These are phyloP conservation scores for Tetranychus truncatus DNA, from an alignment of 2,888 invertebrate genomes.

Conservation along the genomic window DNA sequence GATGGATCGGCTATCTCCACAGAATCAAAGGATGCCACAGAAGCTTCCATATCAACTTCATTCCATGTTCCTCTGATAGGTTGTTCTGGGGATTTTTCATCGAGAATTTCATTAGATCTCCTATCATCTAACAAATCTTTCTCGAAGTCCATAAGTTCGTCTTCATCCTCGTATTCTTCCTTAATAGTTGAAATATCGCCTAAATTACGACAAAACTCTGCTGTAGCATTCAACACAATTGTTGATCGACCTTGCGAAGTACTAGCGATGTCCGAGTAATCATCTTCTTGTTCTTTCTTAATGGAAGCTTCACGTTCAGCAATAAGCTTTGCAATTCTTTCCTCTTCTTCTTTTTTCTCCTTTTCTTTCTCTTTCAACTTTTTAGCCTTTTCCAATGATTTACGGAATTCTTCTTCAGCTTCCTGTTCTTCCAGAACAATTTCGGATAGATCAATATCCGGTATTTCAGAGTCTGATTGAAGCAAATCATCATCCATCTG, in stretches of 20 bases:
- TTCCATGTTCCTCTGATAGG: slow-evolving; percentile 51
- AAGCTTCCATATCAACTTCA: slow-evolving; percentile 39
- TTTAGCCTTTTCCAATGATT: slow-evolving; percentile 52
- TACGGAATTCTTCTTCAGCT: slow-evolving; percentile 46
- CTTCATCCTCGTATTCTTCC: slow-evolving; percentile 51
- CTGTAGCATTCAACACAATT: slow-evolving; percentile 75
- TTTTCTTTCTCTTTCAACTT: slow-evolving; percentile 43
- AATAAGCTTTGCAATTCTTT: slow-evolving; percentile 12
- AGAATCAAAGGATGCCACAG: neutral
- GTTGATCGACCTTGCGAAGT: slow-evolving; percentile 28
- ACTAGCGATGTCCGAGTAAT: slow-evolving; percentile 22
- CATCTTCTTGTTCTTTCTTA: slow-evolving; percentile 12
- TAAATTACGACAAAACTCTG: slow-evolving; percentile 86
- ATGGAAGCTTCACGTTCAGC: slow-evolving; percentile 7
- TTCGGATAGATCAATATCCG: slow-evolving; percentile 35
- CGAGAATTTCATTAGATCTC: neutral
- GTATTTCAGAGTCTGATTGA: slow-evolving; percentile 22
- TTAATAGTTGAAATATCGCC: slow-evolving; percentile 80
- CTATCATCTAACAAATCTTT: slow-evolving; percentile 4
- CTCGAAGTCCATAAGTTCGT: slow-evolving; percentile 10
- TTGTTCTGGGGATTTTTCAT: neutral
- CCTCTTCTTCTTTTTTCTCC: slow-evolving; percentile 13
- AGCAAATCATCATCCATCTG: neutral
- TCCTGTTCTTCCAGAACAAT: slow-evolving; percentile 50
- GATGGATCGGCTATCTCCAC: slow-evolving; percentile 26